These are phyloP conservation scores for Solen grandis DNA, from an alignment of 1,140 invertebrate genomes.

Conservation along the genomic window DNA sequence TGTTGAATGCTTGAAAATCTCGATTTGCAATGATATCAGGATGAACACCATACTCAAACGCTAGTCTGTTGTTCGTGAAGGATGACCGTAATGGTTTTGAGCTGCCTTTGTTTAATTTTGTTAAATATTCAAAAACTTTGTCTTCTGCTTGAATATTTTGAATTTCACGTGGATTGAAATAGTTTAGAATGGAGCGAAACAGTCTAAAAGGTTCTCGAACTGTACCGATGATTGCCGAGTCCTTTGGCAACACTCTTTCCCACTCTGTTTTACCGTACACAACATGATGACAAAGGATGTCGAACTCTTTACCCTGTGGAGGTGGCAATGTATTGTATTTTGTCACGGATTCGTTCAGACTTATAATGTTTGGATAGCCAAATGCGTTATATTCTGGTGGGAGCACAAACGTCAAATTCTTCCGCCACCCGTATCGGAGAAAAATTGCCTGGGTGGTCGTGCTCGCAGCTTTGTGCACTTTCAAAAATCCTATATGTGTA, in stretches of 20 bases:
- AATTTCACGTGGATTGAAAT: constrained; percentile 12
- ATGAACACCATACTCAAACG: constrained; percentile 53
- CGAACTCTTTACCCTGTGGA: constrained; percentile 41
- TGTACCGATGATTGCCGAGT: constrained; percentile 37
- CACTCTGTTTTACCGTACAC: constrained; percentile 44
- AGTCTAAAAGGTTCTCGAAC: constrained; percentile 53
- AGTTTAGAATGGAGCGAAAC: constrained; percentile 48
- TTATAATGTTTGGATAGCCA: constrained; percentile 44
- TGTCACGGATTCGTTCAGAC: constrained; percentile 26
- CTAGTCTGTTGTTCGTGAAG: constrained; percentile 53
- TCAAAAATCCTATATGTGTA: constrained; percentile 53
- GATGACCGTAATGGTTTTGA: background rate
- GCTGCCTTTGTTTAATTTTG: constrained; percentile 12
- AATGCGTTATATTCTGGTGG: constrained; percentile 45
- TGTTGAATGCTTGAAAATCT: constrained; percentile 29
- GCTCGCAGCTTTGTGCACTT: constrained; percentile 63
- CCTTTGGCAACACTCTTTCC: constrained; percentile 26
- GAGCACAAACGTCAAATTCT: constrained; percentile 53
- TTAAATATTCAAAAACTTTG: constrained; percentile 15
- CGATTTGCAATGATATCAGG: constrained; percentile 15
- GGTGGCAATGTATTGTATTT: constrained; percentile 44
- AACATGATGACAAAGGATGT: constrained; percentile 55
- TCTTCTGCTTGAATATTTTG: constrained; percentile 1
- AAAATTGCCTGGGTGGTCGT: constrained; percentile 58
- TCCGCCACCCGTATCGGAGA: constrained; percentile 48